Evolutionary conservation across 1,140 invertebrate species (phyloP).

Genomic region (Drosophila ogumai): DNA sequence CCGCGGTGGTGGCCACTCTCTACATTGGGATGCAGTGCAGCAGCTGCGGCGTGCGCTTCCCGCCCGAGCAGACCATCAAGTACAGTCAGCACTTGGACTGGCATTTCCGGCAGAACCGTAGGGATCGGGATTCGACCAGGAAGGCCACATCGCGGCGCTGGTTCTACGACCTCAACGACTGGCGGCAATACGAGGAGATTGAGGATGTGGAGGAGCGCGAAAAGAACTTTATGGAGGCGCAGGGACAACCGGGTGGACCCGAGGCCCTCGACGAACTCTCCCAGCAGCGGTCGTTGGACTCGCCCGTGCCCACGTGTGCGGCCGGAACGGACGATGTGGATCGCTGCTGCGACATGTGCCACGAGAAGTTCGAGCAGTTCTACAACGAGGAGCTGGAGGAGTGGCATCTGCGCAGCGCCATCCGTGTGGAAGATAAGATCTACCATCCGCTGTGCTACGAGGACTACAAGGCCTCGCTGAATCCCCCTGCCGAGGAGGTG

Average conservation of each 20-base stretch:
- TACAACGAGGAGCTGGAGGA: conserved; percentile 98
- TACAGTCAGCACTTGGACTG: conserved; percentile 98
- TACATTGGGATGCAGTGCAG: conserved; percentile 97
- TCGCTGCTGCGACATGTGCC: conserved; percentile 93
- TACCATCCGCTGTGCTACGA: conserved; percentile 97
- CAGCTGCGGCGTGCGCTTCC: conserved; percentile 96
- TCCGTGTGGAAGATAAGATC: conserved; percentile 91
- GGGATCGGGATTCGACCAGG: conserved; percentile 93
- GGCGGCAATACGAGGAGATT: conserved; percentile 97
- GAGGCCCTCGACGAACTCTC: conserved; percentile 85
- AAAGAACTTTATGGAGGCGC: conserved; percentile 94
- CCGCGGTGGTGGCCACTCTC: conserved; percentile 88
- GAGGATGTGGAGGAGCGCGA: conserved; percentile 96
- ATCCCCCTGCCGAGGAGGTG: conserved; percentile 50
- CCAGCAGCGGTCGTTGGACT: conserved; percentile 73
- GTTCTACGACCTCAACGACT: conserved; percentile 96
- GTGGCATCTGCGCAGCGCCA: conserved; percentile 95
- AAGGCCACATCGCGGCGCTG: conserved; percentile 93
- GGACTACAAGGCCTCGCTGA: conserved; percentile 89
- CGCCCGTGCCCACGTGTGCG: conserved; percentile 74
- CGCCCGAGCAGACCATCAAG: conserved; percentile 93
- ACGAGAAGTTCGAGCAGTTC: conserved; percentile 96
- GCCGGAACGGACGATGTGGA: conserved; percentile 87
- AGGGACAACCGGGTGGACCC: conserved; percentile 87
- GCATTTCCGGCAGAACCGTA: conserved; percentile 97